Conservation (phyloP, 2,113 vertebrate genomes). For the Pachycephala philippinensis region DNA sequence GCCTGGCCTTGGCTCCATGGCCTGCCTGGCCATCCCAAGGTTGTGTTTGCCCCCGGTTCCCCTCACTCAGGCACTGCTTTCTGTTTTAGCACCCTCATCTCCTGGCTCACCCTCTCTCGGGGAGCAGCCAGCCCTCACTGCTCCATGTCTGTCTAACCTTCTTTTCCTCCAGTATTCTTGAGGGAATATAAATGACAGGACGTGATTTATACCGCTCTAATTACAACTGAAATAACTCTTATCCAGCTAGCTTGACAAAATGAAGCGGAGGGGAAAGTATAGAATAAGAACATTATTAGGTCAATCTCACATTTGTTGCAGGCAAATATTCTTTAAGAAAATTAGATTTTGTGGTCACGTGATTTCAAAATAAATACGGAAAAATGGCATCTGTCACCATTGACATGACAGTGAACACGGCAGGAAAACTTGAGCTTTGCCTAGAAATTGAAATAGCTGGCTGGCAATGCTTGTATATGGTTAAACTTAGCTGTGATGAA, state of each 20-base stretch:
- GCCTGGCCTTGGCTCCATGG: background rate
- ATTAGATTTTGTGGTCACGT: background rate
- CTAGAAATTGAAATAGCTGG: background rate
- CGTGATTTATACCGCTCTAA: background rate
- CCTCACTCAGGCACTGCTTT: background rate
- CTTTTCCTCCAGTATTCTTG: background rate
- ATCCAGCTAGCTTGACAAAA: background rate
- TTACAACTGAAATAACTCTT: background rate
- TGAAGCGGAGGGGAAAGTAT: background rate
- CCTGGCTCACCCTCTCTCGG: background rate
- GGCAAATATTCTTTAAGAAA: background rate
- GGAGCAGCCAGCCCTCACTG: background rate
- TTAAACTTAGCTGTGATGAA: background rate
- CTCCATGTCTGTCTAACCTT: background rate
- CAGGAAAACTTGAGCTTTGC: background rate
- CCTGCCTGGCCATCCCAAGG: background rate
- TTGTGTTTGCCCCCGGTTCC: background rate
- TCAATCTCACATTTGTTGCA: background rate
- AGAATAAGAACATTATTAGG: background rate
- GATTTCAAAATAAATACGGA: background rate
- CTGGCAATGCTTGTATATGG: background rate
- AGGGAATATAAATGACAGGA: background rate
- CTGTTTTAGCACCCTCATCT: rapidly evolving
- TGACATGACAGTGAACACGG: background rate
- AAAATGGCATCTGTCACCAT: background rate